Percentiles rank a stretch among this genome's conserved stretches.
Evolutionary conservation across 2,113 vertebrate genomes (phyloP).

Genomic region (Trinectes maculatus): DNA sequence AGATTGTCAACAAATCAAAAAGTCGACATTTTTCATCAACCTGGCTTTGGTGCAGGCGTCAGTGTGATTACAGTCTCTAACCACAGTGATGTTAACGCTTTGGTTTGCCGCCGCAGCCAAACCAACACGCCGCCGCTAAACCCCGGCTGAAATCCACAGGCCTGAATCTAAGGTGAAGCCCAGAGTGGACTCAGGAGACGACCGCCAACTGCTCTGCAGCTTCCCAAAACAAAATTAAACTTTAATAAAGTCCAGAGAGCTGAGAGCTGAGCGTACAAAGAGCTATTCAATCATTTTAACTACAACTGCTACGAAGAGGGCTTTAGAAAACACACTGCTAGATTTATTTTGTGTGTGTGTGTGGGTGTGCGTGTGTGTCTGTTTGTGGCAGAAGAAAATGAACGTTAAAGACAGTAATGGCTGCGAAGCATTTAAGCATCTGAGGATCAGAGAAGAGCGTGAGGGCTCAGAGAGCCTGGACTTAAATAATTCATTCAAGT

Average conservation of each 20-base stretch:
- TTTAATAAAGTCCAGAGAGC: slow-evolving; percentile 36
- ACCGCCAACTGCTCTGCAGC: neutral
- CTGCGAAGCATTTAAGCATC: neutral
- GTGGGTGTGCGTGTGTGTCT: neutral
- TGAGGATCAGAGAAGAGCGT: neutral
- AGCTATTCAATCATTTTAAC: slow-evolving; percentile 15
- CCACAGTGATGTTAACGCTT: neutral
- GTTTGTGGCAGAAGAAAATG: neutral
- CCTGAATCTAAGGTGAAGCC: neutral
- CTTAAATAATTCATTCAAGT: slow-evolving; percentile 32
- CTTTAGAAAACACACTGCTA: neutral
- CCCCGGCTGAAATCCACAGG: neutral
- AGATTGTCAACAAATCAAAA: no score
- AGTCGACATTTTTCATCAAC: no score
- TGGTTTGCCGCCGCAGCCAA: neutral
- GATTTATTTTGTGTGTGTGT: neutral
- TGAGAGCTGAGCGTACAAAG: neutral
- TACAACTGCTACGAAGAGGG: neutral
- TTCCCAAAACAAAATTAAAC: slow-evolving; percentile 37
- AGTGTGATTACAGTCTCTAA: neutral
- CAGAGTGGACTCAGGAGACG: neutral
- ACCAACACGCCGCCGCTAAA: neutral
- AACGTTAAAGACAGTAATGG: no score
- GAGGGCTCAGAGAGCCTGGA: neutral
- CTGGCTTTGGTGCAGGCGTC: neutral